Evolutionary conservation across 2,797 vertebrate genomes (phyloP), one percentile per base, ranked within the genome.

Genomic region (Oreochromis grahami): DNA sequence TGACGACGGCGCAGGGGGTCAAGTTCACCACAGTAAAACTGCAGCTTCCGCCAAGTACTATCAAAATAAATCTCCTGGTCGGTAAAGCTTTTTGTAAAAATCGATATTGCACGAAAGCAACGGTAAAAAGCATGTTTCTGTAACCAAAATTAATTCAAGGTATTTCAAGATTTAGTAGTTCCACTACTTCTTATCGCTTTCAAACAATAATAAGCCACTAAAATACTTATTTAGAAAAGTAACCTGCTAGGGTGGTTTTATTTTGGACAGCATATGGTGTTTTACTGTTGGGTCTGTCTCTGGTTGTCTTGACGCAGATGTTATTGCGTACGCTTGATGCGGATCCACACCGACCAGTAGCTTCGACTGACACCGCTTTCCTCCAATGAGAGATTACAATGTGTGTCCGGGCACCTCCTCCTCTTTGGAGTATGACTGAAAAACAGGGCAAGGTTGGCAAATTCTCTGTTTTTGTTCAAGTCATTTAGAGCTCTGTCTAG

Each of bases 351-450:
- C 38, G 89, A 90, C 74, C 53, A 19, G 2, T 15, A 80, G 53
- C 50, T 79, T 86, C 93, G 93, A 97, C 88, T 89, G 96, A 94
- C 96, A 92, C 1, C 13, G 2, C 7, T 24, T 19, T 78, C 68
- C 32, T 63, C 96, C 95, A 96, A 96, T 96, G 60, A 72, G 52
- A 80, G 9, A 13, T 63, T 82, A 92, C 87, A 84, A 86, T 86
- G 84, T 34, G 3, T 14, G 29, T 48, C 13, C 45, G 56, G 87
- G 74, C 87, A 48, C 89, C 89, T 77, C 87, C 86, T 76, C 26
- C 14, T 81, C 77, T 89, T 34, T 24, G 56, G 63, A 76, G 53
- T 29, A 15, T 60, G 81, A 84, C 52, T 85, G 86, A 82, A 91
- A 91, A 93, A 87, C 86, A 91, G 65, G 81, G 48, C 7, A 88